Percentiles rank a stretch among this genome's conserved stretches.
Conservation (phyloP, 2,113 vertebrate species). For the Elanoides forficatus region DNA sequence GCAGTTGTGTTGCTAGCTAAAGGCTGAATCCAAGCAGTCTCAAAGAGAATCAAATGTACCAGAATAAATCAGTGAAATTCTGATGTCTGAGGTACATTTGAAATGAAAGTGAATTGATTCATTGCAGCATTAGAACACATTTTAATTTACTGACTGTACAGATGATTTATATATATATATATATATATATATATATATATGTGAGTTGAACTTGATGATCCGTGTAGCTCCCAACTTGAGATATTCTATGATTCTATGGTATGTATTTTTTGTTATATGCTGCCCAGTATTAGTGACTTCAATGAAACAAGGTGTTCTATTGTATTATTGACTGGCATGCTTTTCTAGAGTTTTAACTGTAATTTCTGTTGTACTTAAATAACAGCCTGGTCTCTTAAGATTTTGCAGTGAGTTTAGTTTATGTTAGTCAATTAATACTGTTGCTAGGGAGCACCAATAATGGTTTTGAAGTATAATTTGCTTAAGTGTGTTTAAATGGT, state of each 20-base stretch:
- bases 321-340: background rate
- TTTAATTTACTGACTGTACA: background rate
- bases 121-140: background rate
- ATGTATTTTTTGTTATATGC: background rate
- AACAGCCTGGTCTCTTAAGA: slow-evolving; percentile 19
- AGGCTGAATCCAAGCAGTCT: background rate
- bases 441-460: slow-evolving; percentile 43
- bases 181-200: background rate
- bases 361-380: slow-evolving; percentile 23
- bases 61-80: background rate
- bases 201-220: background rate
- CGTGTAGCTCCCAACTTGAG: background rate
- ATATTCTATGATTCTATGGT: background rate
- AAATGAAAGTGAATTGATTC: background rate
- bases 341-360: background rate
- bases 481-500: slow-evolving; percentile 41
- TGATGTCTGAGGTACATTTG: background rate
- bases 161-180: background rate
- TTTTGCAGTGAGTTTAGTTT: background rate
- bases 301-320: background rate
- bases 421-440: slow-evolving; percentile 26
- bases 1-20: background rate
- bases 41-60: background rate
- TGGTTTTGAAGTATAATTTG: slow-evolving; percentile 46
- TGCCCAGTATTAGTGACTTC: background rate